Conservation (phyloP, 2,797 vertebrate species). For the Gymnothorax javanicus region DNA sequence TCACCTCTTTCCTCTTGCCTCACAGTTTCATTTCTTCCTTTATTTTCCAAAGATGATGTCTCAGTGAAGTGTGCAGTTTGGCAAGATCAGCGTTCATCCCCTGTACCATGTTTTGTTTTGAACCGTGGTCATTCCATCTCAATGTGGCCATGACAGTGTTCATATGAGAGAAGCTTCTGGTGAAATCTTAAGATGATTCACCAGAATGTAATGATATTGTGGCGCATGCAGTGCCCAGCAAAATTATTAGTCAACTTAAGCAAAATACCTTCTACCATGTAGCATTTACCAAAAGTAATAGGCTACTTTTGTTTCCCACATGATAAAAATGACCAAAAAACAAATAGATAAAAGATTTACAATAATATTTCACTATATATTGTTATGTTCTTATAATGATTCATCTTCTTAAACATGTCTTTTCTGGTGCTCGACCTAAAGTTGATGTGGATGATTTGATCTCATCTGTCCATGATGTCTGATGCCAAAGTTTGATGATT, state of each 20-base stretch:
- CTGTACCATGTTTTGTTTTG: background rate
- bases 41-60: background rate
- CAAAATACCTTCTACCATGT: too few relatives aligned
- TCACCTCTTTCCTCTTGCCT: background rate
- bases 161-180: background rate
- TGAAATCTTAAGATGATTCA: background rate
- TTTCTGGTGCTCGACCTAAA: background rate
- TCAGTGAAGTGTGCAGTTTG: constrained; percentile 13
- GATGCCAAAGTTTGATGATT: background rate
- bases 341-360: background rate
- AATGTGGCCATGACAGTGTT: too few relatives aligned
- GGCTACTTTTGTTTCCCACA: background rate
- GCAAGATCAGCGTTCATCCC: background rate
- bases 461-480: background rate
- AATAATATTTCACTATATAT: background rate
- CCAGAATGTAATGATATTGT: background rate
- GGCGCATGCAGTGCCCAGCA: too few relatives aligned
- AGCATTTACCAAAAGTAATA: too few relatives aligned
- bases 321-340: background rate
- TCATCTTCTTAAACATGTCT: background rate
- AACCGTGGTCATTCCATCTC: background rate
- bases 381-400: background rate
- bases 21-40: background rate
- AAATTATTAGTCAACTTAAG: too few relatives aligned
- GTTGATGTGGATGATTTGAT: background rate